Percentiles rank a stretch among this genome's conserved stretches.
These are phyloP conservation scores for Calameuta pallipes DNA, from an alignment of 2,888 invertebrate genomes.

Conservation along the genomic window DNA sequence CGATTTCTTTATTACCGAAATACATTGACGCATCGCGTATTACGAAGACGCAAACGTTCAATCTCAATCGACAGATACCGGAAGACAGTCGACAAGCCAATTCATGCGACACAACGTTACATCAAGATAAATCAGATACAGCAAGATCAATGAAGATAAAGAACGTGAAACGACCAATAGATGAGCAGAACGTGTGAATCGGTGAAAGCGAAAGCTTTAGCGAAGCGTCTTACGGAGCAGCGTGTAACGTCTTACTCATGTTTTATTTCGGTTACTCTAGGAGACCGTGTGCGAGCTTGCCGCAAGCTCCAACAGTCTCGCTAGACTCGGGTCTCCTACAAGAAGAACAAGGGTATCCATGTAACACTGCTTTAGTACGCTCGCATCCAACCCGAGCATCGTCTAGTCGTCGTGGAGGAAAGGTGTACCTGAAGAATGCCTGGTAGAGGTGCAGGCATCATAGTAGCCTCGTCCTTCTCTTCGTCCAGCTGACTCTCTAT, in stretches of 20 bases:
- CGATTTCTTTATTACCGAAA: neutral
- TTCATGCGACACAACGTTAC: neutral
- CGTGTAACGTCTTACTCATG: neutral
- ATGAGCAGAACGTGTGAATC: neutral
- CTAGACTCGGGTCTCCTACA: conserved; percentile 51
- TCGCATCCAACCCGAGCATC: conserved; percentile 2
- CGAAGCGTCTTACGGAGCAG: neutral
- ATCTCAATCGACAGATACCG: neutral
- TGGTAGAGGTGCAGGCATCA: conserved; percentile 63
- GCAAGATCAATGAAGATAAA: neutral
- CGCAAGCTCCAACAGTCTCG: conserved; percentile 41
- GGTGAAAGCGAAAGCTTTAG: neutral
- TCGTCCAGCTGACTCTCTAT: conserved; percentile 48
- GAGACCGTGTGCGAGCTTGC: conserved; percentile 38
- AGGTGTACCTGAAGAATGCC: conserved; percentile 74
- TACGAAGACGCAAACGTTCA: neutral
- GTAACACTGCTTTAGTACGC: neutral
- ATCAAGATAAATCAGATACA: neutral
- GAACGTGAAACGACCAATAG: neutral
- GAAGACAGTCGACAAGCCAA: neutral
- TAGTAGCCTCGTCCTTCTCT: conserved; percentile 53
- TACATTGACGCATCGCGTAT: neutral
- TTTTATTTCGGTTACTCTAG: conserved; percentile 24
- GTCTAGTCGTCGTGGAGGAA: conserved; percentile 3
- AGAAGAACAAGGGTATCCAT: conserved; percentile 25